These are phyloP conservation scores for Lycia hirtaria DNA, from an alignment of 2,888 invertebrate genomes.

Conservation along the genomic window DNA sequence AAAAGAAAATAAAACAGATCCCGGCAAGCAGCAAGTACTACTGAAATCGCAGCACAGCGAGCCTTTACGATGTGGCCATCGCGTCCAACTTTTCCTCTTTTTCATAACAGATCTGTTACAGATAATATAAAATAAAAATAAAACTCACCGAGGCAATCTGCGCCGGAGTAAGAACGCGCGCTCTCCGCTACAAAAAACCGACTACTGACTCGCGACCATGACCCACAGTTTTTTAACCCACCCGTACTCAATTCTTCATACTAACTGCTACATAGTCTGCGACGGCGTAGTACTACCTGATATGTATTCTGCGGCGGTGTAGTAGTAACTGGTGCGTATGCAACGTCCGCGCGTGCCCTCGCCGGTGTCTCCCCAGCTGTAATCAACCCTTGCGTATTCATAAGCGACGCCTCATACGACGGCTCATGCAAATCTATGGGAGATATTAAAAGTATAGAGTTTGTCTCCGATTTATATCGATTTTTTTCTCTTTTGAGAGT, in stretches of 20 bases:
- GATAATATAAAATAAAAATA: slow-evolving; percentile 29
- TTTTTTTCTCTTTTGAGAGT: slow-evolving; percentile 7
- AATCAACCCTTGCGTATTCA: slow-evolving; percentile 81
- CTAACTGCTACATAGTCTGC: slow-evolving; percentile 10
- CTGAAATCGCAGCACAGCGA: not conserved
- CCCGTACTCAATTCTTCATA: slow-evolving; percentile 29
- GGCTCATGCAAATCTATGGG: slow-evolving; percentile 41
- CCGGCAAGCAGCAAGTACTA: not conserved
- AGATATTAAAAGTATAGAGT: slow-evolving; percentile 27
- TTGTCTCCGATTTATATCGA: slow-evolving; percentile 29
- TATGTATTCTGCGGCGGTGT: slow-evolving; percentile 1
- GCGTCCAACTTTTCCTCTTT: not conserved
- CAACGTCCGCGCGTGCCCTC: slow-evolving; percentile 63
- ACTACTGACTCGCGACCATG: slow-evolving; percentile 69
- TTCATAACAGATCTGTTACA: not conserved
- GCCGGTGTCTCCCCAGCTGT: slow-evolving; percentile 41
- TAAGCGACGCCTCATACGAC: slow-evolving; percentile 61
- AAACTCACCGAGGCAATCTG: slow-evolving; percentile 54
- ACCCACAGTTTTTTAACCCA: slow-evolving; percentile 76
- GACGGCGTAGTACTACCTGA: slow-evolving; percentile 46
- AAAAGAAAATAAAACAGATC: no score
- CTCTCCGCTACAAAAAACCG: slow-evolving; percentile 63
- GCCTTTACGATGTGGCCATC: slow-evolving; percentile 3
- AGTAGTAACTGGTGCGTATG: slow-evolving; percentile 12
- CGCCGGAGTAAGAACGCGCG: slow-evolving; percentile 60